Evolutionary conservation across 2,797 vertebrate genomes (phyloP).

Genomic region (Brachyalestes nurse): DNA sequence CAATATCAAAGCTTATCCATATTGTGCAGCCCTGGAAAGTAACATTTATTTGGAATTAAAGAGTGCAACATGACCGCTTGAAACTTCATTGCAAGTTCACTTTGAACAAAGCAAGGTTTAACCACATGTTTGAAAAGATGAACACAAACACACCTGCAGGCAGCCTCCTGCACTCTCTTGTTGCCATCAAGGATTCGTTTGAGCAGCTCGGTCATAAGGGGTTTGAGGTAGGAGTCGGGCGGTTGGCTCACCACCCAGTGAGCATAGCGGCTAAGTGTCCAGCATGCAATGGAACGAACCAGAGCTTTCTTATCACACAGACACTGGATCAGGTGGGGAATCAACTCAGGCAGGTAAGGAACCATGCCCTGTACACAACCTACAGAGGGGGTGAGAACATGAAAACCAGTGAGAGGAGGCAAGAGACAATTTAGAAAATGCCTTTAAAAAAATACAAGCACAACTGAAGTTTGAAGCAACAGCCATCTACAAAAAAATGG

Average conservation of each 20-base stretch:
- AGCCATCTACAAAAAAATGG: no score
- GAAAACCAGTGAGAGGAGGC: not conserved
- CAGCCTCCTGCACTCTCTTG: slow-evolving; percentile 93
- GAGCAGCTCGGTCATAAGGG: slow-evolving; percentile 93
- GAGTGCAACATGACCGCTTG: no score
- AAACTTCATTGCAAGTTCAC: not conserved
- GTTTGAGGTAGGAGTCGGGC: slow-evolving; percentile 88
- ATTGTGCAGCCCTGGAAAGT: no score
- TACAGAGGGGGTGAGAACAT: slow-evolving; percentile 50
- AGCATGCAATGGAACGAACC: slow-evolving; percentile 94
- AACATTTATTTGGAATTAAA: no score
- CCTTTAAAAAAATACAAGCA: not conserved
- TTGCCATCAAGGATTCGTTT: slow-evolving; percentile 95
- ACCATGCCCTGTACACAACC: slow-evolving; percentile 97
- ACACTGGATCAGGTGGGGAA: slow-evolving; percentile 91
- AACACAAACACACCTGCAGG: slow-evolving; percentile 86
- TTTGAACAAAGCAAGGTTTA: not conserved
- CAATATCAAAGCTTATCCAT: no score
- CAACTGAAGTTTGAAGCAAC: no score
- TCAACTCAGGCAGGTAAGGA: slow-evolving; percentile 90
- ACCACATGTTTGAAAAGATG: not conserved
- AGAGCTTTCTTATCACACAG: slow-evolving; percentile 93
- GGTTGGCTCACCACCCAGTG: slow-evolving; percentile 97
- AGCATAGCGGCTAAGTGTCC: slow-evolving; percentile 94
- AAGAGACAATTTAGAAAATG: not conserved